Conservation (phyloP, 1,140 invertebrate species). For the Lepidurus couesii region DNA sequence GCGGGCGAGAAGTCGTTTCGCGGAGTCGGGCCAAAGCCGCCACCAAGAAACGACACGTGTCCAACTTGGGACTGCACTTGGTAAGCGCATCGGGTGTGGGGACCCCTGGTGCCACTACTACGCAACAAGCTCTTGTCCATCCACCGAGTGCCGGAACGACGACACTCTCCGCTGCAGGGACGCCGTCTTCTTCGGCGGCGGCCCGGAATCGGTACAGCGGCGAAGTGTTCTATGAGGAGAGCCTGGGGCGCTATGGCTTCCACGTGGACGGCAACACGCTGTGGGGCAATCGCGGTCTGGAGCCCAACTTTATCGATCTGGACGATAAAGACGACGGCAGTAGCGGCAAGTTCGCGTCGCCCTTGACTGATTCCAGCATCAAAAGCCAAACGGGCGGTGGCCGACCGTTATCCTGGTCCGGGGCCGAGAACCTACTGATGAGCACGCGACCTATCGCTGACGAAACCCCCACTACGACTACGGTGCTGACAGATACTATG, state of each 20-base stretch:
- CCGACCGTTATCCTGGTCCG: neutral
- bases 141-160: neutral
- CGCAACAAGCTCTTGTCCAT: neutral
- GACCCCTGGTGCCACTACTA: neutral
- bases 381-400: neutral
- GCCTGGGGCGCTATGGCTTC: slow-evolving; percentile 32
- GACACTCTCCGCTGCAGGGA: slow-evolving; percentile 32
- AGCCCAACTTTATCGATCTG: slow-evolving; percentile 31
- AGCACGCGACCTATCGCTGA: neutral
- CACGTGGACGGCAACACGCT: slow-evolving; percentile 33
- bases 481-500: neutral
- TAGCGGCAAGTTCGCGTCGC: neutral
- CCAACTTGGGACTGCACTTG: neutral
- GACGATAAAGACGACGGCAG: slow-evolving; percentile 14
- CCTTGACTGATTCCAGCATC: neutral
- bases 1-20: slow-evolving; percentile 76
- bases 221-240: slow-evolving; percentile 34
- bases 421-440: neutral
- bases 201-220: slow-evolving; percentile 32
- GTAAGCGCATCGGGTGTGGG: slow-evolving; percentile 24
- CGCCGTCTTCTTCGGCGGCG: slow-evolving; percentile 11
- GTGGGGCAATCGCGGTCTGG: slow-evolving; percentile 32
- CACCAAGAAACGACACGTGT: slow-evolving; percentile 41
- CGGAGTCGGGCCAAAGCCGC: slow-evolving; percentile 71
- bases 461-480: neutral